phyloP scores from a whole-genome alignment of 2,797 vertebrate genomes.

The Poeciliopsis presidionis region DNA sequence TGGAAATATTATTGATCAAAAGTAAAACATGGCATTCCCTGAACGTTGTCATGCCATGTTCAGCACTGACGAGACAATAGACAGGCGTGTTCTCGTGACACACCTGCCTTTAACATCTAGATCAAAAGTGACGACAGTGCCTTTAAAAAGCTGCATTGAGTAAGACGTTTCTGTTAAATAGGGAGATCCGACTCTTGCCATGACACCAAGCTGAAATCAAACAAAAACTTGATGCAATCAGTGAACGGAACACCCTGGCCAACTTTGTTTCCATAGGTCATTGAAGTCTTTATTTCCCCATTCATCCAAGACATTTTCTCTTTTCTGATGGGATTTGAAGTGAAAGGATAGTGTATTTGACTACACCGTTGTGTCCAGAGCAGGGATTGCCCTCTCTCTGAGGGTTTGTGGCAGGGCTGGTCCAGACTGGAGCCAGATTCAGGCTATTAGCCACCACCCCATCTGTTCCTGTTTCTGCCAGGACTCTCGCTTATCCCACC shows the following conservation, averaged over 20 bases:
- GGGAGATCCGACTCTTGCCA: neutral
- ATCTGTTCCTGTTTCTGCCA: slow-evolving; percentile 72
- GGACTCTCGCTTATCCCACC: slow-evolving; percentile 28
- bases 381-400: slow-evolving; percentile 62
- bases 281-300: neutral
- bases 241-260: neutral
- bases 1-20: neutral
- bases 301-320: neutral
- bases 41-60: neutral
- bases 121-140: neutral
- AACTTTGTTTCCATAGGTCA: neutral
- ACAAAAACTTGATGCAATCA: neutral
- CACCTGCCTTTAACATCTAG: neutral
- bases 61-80: neutral
- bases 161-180: neutral
- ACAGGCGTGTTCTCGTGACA: neutral
- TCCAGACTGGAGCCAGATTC: slow-evolving; percentile 68
- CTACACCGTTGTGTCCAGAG: slow-evolving; percentile 44
- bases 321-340: neutral
- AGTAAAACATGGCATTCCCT: neutral
- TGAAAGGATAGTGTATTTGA: slow-evolving; percentile 20
- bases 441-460: slow-evolving; percentile 69
- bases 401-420: slow-evolving; percentile 50
- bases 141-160: neutral
- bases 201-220: neutral